A percentile compares a stretch with the other conserved stretches of the same genome.
Evolutionary conservation across 2,113 vertebrate genomes (phyloP).

Genomic region (Poecile atricapillus): DNA sequence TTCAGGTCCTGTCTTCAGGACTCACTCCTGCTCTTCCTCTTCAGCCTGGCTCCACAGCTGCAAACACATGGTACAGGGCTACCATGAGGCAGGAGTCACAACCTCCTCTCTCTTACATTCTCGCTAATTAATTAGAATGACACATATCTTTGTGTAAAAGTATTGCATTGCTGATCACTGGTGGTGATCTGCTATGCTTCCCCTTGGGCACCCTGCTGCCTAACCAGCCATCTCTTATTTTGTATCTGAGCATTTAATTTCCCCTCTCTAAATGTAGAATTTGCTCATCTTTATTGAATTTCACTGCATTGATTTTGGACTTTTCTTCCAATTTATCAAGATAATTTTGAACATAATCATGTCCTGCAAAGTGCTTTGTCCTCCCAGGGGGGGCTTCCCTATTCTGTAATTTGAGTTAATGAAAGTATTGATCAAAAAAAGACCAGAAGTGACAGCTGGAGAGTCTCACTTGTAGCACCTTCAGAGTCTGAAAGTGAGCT

Average conservation of each 20-base stretch:
- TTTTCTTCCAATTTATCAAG: conserved; percentile 10
- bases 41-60: neutral
- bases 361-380: neutral
- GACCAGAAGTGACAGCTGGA: neutral
- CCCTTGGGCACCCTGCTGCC: neutral
- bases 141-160: neutral
- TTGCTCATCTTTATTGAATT: conserved; percentile 23
- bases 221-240: neutral
- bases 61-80: neutral
- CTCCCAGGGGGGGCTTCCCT: neutral
- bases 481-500: neutral
- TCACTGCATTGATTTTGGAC: conserved; percentile 22
- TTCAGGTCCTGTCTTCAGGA: neutral
- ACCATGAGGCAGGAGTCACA: neutral
- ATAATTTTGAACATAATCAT: conserved; percentile 20
- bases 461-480: neutral
- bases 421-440: conserved; percentile 29
- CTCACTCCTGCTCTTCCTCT: neutral
- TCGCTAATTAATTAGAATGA: neutral
- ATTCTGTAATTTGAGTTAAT: conserved; percentile 21
- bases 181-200: neutral
- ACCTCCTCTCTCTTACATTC: neutral
- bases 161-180: neutral
- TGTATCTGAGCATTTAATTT: neutral
- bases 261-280: neutral